Base-by-base conservation (phyloP, 1,140 invertebrate genomes). In the Bombyx mori region DNA sequence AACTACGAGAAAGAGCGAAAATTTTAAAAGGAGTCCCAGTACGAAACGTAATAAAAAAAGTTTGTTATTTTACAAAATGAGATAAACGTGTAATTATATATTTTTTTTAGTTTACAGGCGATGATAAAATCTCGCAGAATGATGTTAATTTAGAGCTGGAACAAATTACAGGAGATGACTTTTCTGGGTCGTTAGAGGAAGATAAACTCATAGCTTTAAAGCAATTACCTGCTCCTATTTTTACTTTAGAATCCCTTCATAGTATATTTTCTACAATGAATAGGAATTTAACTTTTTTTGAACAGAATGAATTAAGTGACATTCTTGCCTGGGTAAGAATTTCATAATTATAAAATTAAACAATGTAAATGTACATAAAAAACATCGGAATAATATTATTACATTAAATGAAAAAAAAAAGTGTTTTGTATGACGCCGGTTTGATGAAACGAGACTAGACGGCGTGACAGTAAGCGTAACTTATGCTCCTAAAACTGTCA, bases 141-240 rank as follows among this genome's bases (percentile, higher is more conserved):
- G 56, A 60, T n/a, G 55, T 82, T 1, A 75, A 82, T 56, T 46
- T 53, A 42, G 78, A 82, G 52, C 54, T 86, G 8, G 65, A 73
- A 52, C 63, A 79, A n/a, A 67, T 81, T 45, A 63, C 70, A 8
- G 65, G 67, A n/a, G 63, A 60, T 6, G 56, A 54, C 35, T 35
- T 43, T 8, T 48, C 54, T 7, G 44, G 61, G 8, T 58, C 62
- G 1, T 44, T 47, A 8, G 66, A 81, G 12, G 75, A 82, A 42
- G 75, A 82, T 46, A 61, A 58, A n/a, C 54, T 85, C 6, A 64
- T 68, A 18, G 63, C 63, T 0, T 62, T 87, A 44, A 65, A 69
- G 52, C 83, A 87, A 57, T 42, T 81, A 26, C 82, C 82, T 3
- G 77, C 71, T 8, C 82, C 83, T 1, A 56, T 79, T 51, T 86